Base-by-base conservation (phyloP, 2,113 vertebrate genomes). In the Rhadina sibilatrix region DNA sequence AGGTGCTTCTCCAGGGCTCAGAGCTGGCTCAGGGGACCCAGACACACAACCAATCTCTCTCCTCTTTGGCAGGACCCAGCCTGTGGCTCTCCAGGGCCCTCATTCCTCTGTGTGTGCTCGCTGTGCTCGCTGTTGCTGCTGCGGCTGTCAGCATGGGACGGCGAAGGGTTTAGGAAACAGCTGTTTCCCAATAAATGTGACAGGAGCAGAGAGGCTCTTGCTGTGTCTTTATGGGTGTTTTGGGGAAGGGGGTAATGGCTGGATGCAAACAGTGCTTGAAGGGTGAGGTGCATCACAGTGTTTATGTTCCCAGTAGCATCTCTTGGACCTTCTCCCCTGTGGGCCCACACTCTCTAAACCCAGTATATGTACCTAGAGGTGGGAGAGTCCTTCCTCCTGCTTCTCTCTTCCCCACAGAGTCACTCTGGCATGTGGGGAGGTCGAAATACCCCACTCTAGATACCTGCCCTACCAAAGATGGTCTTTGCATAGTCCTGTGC, bases 341-440 rank as follows among this genome's bases (percentile, higher is more conserved):
- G 0, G 31, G 11, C 5, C 21, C 56, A 17, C 0, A 0, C 2
- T 47, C 5, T 40, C 37, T 31, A 35, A 69, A 53, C 23, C 44
- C 3, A 2, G 86, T 42, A 23, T 15, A 10, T 4, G 7, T 17
- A 47, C 23, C 12, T 19, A 38, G 52, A 33, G 27, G 12, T 35
- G 11, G 47, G 19, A 75, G 13, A 17, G 40, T 75, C 57, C 38
- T 74, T 72, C 50, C 18, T 70, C 47, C 63, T 42, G 25, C 52
- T 57, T 61, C 50, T 21, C 28, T 78, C 18, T 33, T 61, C 28
- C 25, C 20, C 42, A 18, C 23, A 15, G 23, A 28, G 38, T 60
- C 49, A 44, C 28, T 19, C 31, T 37, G 59, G 15, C 0, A 0
- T 0, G 1, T 44, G 57, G 25, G 27, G 30, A 57, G 61, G 21